Conservation (phyloP, 2,797 vertebrate species). For the Melanotaenia nigrans region DNA sequence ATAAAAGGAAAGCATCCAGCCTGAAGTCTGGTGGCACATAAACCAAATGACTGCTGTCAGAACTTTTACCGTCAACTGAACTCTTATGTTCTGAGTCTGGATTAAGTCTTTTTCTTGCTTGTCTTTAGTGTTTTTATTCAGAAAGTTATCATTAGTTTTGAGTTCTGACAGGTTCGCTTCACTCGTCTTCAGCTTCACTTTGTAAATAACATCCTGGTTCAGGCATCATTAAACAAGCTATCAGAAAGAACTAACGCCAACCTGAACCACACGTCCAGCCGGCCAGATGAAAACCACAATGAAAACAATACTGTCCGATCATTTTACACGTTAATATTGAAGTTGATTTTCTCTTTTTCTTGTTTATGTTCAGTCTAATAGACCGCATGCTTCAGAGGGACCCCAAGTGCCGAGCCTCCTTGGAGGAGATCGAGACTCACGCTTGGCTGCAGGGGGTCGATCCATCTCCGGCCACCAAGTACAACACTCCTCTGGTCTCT, state of each 20-base stretch:
- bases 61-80: no score
- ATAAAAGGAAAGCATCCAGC: not conserved
- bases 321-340: not conserved
- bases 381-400: conserved; percentile 98
- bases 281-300: not conserved
- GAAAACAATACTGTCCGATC: not conserved
- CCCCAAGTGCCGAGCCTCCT: conserved; percentile 91
- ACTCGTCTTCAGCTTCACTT: no score
- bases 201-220: not conserved
- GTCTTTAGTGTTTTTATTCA: no score
- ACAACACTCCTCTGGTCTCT: conserved; percentile 95
- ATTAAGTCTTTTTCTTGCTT: no score
- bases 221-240: not conserved
- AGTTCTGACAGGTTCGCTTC: no score
- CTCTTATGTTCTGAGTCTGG: no score
- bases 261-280: not conserved
- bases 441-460: conserved; percentile 96
- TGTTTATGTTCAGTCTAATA: conserved; percentile 86
- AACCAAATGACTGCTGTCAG: no score
- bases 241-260: not conserved
- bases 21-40: not conserved
- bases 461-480: conserved; percentile 96
- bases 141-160: no score
- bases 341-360: not conserved
- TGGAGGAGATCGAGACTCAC: conserved; percentile 96